phyloP scores from a whole-genome alignment of 2,797 vertebrate species.

The Crocodylus rhombifer region DNA sequence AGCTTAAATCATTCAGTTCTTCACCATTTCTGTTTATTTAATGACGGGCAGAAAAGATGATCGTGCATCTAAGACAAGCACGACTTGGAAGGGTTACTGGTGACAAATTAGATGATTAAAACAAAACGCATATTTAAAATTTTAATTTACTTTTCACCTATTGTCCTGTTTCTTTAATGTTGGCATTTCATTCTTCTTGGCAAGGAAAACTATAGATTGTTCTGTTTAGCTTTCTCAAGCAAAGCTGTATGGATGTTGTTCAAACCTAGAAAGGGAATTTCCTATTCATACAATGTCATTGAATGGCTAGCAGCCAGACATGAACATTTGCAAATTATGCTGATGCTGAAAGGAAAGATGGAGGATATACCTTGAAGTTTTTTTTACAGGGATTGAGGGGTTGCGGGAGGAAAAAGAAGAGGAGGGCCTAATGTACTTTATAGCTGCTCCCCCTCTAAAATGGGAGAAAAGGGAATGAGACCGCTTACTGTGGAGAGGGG shows the following conservation, averaged over 20 bases:
- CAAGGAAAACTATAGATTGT: background rate
- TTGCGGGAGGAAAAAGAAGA: background rate
- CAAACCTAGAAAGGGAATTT: background rate
- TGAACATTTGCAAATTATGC: background rate
- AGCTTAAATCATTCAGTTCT: constrained; percentile 11
- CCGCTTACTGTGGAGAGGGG: background rate
- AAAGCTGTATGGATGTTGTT: background rate
- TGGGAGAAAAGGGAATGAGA: background rate
- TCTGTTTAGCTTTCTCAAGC: background rate
- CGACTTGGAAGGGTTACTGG: background rate
- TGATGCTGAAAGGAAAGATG: constrained; percentile 10
- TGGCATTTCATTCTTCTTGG: background rate
- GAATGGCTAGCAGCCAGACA: background rate
- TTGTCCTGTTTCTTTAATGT: background rate
- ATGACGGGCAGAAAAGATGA: background rate
- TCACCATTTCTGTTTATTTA: background rate
- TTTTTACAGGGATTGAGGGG: background rate
- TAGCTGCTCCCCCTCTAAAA: background rate
- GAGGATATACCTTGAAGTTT: background rate
- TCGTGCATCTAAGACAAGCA: background rate
- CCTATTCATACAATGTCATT: background rate
- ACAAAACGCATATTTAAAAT: background rate
- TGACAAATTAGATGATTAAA: background rate
- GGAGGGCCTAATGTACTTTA: background rate
- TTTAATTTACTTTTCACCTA: background rate